Base-by-base conservation (phyloP, 2,113 vertebrate species). In the Danio rerio region DNA sequence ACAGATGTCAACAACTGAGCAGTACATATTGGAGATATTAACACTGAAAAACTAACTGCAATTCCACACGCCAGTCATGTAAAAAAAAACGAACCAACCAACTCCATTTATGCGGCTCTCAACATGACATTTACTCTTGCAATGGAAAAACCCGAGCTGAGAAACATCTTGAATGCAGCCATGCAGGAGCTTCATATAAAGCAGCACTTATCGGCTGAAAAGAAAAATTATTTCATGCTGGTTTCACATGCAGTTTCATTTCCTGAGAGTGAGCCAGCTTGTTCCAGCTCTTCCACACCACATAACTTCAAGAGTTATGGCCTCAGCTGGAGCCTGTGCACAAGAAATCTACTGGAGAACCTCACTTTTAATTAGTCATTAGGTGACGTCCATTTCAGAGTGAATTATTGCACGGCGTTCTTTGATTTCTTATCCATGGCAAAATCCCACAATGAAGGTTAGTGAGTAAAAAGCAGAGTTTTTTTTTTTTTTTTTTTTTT, bases 191-290 rank as follows among this genome's bases (percentile, higher is more conserved):
- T 75, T 12, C 61, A 56, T 61, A 1, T 65, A 59, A 78, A 66
- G 76, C 53, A 76, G 63, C 52, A 82, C 42, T 80, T 68, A 61
- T 18, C 9, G 8, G 4, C 43, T 75, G 43, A 75, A 80, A 70
- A 7, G 9, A 78, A 45, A 56, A 49, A 68, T 42, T 7, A 75
- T 53, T 59, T 81, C 45, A 9, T 63, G 49, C 63, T 88, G 65
- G 80, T 61, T 49, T 47, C 47, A 81, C 72, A 61, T 56, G n/a
- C 66, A 21, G 66, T 85, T 85, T 90, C 80, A 85, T 72, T 31
- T 78, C 68, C 20, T 15, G 45, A 78, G 55, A 82, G 69, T 13
- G n/a, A 88, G 79, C 62, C 73, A 86, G 61, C 71, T 47, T 53
- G 82, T 83, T 84, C 85, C 66, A 69, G 78, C 76, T 59, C 70